Base-by-base conservation (phyloP, 2,888 invertebrate species). In the Chironomus riparius region DNA sequence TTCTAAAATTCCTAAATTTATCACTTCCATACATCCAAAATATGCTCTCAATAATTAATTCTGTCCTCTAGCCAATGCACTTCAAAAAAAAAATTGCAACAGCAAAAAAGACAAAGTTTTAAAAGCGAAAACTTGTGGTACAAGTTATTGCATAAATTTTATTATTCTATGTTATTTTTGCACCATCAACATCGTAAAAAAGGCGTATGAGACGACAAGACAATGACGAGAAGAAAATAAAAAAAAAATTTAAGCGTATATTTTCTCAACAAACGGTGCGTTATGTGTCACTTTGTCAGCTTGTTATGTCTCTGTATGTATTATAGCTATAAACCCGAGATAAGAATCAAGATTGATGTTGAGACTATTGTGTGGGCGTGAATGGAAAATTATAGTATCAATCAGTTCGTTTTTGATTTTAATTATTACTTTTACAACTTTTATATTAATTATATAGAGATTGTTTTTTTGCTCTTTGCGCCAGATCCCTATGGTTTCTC, bases 81-180 rank as follows among this genome's bases (percentile, higher is more conserved):
- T 38, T 38, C 38, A 38, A 38, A 38, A 38, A 38, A 38, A 38
- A 38, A 38, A 38, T 38, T 10, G 10, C 38, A 56, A 56, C 15
- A 65, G n/a, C 22, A 65, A 65, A 13, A 65, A 13, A 21, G 21
- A 65, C 65, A 65, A 12, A 21, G 24, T 65, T 4, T 24, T 13
- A 21, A 65, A 21, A 65, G 38, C 47, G 47, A 68, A 68, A 68
- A 38, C 68, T 38, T 38, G 68, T 18, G 21, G 38, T 38, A 68
- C 68, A 68, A 68, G 38, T 68, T 68, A 22, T 68, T 68, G 68
- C 68, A 68, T 68, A 68, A 68, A 68, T 68, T 68, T 68, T 47
- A 68, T 68, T 68, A 68, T 68, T 68, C 68, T 68, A 68, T 68
- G 47, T 68, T 68, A 28, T 68, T 68, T 68, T 68, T 68, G 65